Percentiles rank a stretch among this genome's conserved stretches.
These are phyloP conservation scores for Mactra quadrangularis DNA, from an alignment of 1,140 invertebrate genomes.

Conservation along the genomic window DNA sequence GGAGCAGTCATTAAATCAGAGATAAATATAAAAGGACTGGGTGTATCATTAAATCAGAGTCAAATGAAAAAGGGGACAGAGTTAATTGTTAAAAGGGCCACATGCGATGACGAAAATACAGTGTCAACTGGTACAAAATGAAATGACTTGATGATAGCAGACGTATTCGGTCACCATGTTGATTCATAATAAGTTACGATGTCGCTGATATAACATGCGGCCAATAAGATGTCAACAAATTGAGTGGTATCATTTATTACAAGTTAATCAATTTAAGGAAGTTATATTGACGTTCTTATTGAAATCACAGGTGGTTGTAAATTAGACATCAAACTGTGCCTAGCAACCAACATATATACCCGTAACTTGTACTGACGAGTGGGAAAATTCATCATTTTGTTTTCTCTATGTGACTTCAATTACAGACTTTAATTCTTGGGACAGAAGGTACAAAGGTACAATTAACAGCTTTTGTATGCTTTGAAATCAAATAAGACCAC, in stretches of 20 bases:
- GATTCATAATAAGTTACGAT: no score
- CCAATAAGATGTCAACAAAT: background rate
- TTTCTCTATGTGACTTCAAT: no score
- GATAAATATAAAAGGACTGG: no score
- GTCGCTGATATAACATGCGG: no score
- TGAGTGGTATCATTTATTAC: conserved; percentile 1
- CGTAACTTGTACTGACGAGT: no score
- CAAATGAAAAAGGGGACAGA: background rate
- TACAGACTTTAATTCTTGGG: no score
- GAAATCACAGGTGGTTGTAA: conserved; percentile 31
- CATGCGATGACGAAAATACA: background rate
- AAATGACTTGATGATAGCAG: background rate
- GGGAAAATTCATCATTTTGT: no score
- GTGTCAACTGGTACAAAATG: background rate
- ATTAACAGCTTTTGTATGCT: no score
- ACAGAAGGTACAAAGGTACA: no score
- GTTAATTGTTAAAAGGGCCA: background rate
- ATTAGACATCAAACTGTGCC: background rate
- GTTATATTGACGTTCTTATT: background rate
- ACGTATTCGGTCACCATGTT: no score
- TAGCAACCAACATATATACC: background rate
- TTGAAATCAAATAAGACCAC: no score
- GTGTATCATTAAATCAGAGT: background rate
- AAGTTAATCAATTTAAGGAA: conserved; percentile 4
- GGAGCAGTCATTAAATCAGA: no score